phyloP scores from a whole-genome alignment of 1,140 invertebrate species.

The Nomia melanderi region DNA sequence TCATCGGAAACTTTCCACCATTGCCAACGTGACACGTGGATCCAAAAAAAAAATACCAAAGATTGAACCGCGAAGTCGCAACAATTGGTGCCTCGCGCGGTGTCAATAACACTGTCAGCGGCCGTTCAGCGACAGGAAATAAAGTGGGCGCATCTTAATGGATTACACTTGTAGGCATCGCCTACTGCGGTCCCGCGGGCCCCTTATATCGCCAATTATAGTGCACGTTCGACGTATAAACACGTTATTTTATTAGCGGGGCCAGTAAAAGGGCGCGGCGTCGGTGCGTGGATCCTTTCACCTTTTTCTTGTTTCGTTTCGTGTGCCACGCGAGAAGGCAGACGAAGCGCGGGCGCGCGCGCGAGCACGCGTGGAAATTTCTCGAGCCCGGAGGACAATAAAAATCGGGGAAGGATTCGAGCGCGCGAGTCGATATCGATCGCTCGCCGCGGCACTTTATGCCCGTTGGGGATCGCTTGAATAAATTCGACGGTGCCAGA shows the following conservation, averaged over 20 bases:
- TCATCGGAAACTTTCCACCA: too few species aligned
- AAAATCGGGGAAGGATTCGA: too few species aligned
- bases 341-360: neutral
- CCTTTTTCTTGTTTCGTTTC: constrained; percentile 18
- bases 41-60: neutral
- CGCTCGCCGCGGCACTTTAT: too few species aligned
- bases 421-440: too few species aligned
- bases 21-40: too few species aligned
- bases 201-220: constrained; percentile 70
- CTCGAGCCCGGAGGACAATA: too few species aligned
- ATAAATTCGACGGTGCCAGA: constrained; percentile 38
- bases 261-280: constrained; percentile 22
- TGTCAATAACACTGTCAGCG: constrained; percentile 33
- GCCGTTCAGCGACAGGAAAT: constrained; percentile 51
- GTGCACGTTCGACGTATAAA: constrained; percentile 69
- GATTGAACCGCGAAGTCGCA: neutral
- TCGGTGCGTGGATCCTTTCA: constrained; percentile 32
- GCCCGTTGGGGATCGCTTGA: neutral
- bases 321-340: neutral
- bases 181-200: constrained; percentile 54
- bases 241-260: constrained; percentile 66
- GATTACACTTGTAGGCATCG: constrained; percentile 72
- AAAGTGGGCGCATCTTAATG: constrained; percentile 69
- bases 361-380: too few species aligned
- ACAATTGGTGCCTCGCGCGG: neutral